Base-by-base conservation (phyloP, 2,888 invertebrate genomes). In the Athalia cordata region DNA sequence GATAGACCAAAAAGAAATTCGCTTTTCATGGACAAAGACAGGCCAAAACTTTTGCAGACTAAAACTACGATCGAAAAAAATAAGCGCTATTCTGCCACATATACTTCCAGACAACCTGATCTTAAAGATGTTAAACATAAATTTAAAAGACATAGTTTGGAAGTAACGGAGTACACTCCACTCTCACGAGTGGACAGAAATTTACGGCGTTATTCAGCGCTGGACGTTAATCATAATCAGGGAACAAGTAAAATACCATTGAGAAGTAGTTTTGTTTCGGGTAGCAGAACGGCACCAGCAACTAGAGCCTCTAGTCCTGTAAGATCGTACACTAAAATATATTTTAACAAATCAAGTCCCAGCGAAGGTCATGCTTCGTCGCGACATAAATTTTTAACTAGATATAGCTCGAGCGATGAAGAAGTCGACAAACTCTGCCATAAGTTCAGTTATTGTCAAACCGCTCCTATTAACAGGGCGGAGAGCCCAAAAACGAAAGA, bases 191-290 rank as follows among this genome's bases (percentile, higher is more conserved):
- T 80, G n/a, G 80, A 81, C 8, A 81, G 85, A 9, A 79, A 81
- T 4, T 61, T 85, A 0, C 79, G 85, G 45, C 80, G 87, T 5
- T 83, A 83, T 45, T 85, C 86, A 0, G 85, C 83, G 8, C 80
- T 89, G 65, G 90, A 90, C 65, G 88, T 90, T 8, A 90, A 90
- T 80, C 90, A 90, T 79, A 90, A 90, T 85, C 89, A 89, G 70
- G 90, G 89, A 15, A 81, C 85, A 43, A 89, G 89, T 78, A 89
- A 89, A 79, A 89, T 90, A 78, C 87, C 90, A 1, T 81, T 90
- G 78, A 85, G 89, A 66, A 89, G 83, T 78, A 82, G 81, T 3
- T 82, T 86, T 13, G 81, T 61, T 61, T 85, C 86, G 49, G 89
- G 89, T 13, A 89, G 89, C 79, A 85, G 88, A 78, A 90, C 90